Evolutionary conservation across 2,888 invertebrate species (phyloP).

Genomic region (Melitaea athalia): DNA sequence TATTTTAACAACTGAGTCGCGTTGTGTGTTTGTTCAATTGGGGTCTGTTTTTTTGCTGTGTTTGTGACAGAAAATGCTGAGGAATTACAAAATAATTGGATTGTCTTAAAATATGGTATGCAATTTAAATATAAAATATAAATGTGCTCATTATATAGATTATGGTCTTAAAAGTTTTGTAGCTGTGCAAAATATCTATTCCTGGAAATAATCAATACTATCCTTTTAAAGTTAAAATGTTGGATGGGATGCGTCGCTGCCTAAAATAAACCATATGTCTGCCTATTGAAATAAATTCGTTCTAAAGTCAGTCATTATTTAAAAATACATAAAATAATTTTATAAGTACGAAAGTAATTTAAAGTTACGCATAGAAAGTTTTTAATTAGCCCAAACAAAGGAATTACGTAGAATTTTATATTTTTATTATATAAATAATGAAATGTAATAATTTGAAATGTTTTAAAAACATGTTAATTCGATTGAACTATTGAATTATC

Average conservation of each 20-base stretch:
- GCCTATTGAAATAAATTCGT: slow-evolving; percentile 15
- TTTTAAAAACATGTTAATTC: no score
- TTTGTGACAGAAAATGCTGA: slow-evolving; percentile 7
- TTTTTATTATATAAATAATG: no score
- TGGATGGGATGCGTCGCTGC: slow-evolving; percentile 24
- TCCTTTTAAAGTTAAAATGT: slow-evolving; percentile 36
- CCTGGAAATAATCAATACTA: slow-evolving; percentile 41
- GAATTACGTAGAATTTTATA: no score
- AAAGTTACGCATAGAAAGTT: no score
- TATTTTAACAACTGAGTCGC: background rate
- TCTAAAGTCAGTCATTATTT: slow-evolving; percentile 11
- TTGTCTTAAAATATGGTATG: slow-evolving; percentile 3
- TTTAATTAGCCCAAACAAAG: no score
- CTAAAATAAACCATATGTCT: slow-evolving; percentile 44
- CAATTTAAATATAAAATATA: background rate
- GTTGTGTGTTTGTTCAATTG: slow-evolving; percentile 11
- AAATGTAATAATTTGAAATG: no score
- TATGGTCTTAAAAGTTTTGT: background rate
- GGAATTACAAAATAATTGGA: background rate
- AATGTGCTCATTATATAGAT: no score
- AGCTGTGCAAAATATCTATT: slow-evolving; percentile 30
- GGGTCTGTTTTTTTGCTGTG: slow-evolving; percentile 7
- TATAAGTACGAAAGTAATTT: background rate
- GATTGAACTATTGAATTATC: no score
- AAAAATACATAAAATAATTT: background rate